Evolutionary conservation across 1,140 invertebrate genomes (phyloP).

Genomic region (Marisa cornuarietis): DNA sequence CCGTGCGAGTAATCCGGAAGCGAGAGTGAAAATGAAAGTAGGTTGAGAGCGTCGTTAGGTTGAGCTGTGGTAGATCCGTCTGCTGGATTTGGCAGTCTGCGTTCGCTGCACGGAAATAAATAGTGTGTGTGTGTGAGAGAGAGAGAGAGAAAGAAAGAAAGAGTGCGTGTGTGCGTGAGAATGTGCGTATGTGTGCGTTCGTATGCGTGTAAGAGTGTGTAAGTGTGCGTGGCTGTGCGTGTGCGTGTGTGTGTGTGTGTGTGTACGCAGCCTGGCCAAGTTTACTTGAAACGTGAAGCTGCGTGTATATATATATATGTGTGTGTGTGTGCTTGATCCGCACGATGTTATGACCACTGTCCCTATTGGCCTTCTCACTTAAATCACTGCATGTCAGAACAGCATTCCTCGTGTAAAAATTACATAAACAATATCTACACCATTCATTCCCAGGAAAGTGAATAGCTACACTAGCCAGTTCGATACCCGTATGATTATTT

Average conservation of each 20-base stretch:
- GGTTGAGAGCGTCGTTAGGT: not conserved
- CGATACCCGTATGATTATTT: too few species aligned
- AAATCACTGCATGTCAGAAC: too few species aligned
- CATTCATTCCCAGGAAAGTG: too few species aligned
- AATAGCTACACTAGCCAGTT: too few species aligned
- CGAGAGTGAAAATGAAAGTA: constrained; percentile 6
- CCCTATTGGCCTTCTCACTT: too few species aligned
- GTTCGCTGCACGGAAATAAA: not conserved
- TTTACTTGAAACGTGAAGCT: not conserved
- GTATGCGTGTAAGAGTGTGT: not conserved
- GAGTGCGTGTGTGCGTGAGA: not conserved
- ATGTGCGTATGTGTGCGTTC: not conserved
- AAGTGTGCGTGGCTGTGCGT: not conserved
- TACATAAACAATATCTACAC: too few species aligned
- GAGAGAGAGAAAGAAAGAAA: not conserved
- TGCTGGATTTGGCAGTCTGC: too few species aligned
- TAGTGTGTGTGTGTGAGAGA: not conserved
- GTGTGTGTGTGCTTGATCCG: not conserved
- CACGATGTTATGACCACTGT: not conserved
- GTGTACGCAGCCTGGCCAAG: not conserved
- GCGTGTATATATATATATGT: too few species aligned
- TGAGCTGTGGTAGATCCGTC: too few species aligned
- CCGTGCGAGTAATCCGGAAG: not conserved
- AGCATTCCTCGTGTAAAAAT: too few species aligned
- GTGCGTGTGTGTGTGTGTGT: not conserved